These are phyloP conservation scores for Tragelaphus buxtoni DNA, from an alignment of 2,113 vertebrate species.

Conservation along the genomic window DNA sequence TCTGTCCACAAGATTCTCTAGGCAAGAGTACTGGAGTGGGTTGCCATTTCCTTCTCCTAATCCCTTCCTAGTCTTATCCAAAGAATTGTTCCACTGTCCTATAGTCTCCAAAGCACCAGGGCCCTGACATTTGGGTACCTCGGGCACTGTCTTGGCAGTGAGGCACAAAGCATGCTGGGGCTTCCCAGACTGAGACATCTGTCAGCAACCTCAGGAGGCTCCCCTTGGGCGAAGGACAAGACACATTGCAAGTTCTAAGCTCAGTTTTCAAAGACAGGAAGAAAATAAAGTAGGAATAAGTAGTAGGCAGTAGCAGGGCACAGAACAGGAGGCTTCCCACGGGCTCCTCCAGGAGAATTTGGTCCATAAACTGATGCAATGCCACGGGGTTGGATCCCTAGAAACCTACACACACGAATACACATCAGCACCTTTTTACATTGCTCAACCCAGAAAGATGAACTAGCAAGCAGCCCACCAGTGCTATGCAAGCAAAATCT, in stretches of 20 bases:
- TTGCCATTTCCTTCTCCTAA: not conserved
- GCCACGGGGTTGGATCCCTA: not conserved
- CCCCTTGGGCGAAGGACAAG: constrained; percentile 61
- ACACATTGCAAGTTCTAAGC: constrained; percentile 28
- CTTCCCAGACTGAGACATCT: constrained; percentile 71
- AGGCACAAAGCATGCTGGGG: constrained; percentile 55
- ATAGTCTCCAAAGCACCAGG: not conserved
- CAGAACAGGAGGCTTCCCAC: not conserved
- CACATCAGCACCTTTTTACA: not conserved
- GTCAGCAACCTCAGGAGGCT: constrained; percentile 61
- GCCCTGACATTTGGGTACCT: constrained; percentile 29
- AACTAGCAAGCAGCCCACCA: not conserved
- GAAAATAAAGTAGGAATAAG: not conserved
- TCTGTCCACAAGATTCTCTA: not conserved
- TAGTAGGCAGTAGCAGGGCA: not conserved
- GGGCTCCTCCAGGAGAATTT: not conserved
- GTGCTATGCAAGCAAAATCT: not conserved
- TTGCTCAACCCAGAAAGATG: not conserved
- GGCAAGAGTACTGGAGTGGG: not conserved
- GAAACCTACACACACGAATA: not conserved
- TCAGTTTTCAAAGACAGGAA: constrained; percentile 34
- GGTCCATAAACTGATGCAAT: not conserved
- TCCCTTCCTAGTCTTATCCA: not conserved
- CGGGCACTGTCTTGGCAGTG: constrained; percentile 34
- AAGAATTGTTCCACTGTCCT: constrained; percentile 5